A percentile compares a stretch with the other conserved stretches of the same genome.
phyloP scores from a whole-genome alignment of 2,113 vertebrate genomes.

The Gallinago undulata region DNA sequence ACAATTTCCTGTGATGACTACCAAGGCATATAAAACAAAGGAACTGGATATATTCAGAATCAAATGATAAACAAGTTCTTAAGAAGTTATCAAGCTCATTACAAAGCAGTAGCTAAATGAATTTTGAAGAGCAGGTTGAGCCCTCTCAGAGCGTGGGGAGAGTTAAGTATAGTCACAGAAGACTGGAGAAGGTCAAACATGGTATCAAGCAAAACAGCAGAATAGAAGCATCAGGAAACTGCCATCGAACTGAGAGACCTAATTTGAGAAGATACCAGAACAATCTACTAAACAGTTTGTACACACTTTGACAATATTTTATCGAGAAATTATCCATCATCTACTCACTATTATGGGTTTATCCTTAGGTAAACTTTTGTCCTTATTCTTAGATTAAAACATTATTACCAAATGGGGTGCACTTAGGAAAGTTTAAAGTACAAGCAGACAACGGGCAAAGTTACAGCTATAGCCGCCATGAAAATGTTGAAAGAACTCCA shows the following conservation, averaged over 20 bases:
- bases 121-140: neutral
- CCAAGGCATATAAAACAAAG: neutral
- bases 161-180: neutral
- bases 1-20: rapidly evolving
- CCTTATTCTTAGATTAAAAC: neutral
- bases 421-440: neutral
- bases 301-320: neutral
- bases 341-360: neutral
- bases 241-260: neutral
- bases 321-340: neutral
- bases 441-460: neutral
- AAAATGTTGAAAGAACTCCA: neutral
- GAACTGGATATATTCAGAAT: neutral
- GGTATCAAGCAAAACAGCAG: neutral
- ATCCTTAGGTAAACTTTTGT: neutral
- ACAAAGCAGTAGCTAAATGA: neutral
- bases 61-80: neutral
- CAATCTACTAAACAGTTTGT: neutral
- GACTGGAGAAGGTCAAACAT: neutral
- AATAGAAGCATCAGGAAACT: neutral
- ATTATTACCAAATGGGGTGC: neutral
- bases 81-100: neutral
- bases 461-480: neutral
- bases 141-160: too few relatives aligned
- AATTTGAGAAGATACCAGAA: neutral